Percentiles rank a stretch among this genome's conserved stretches.
phyloP scores from a whole-genome alignment of 1,140 invertebrate genomes.

The honey bee (Apis mellifera) region DNA sequence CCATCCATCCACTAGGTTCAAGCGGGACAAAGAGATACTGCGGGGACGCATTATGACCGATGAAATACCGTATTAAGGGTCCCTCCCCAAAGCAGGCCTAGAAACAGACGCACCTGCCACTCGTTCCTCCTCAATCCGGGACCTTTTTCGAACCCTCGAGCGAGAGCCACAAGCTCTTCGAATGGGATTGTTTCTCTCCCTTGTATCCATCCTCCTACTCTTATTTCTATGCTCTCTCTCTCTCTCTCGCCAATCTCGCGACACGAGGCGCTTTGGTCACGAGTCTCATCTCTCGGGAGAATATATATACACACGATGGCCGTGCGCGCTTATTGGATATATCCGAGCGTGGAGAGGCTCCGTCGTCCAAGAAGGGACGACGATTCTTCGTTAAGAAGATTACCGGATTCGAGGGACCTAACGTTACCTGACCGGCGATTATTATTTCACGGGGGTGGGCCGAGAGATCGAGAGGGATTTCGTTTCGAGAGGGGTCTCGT shows the following conservation, averaged over 20 bases:
- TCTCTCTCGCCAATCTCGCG: not conserved
- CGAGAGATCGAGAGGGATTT: not conserved
- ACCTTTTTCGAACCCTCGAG: slow-evolving; percentile 37
- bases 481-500: not conserved
- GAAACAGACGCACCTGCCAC: slow-evolving; percentile 66
- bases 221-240: not conserved
- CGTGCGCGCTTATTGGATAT: slow-evolving; percentile 63
- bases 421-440: slow-evolving; percentile 21
- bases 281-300: slow-evolving; percentile 67
- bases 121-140: slow-evolving; percentile 47
- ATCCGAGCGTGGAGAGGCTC: slow-evolving; percentile 39
- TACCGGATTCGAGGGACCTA: slow-evolving; percentile 28
- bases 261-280: slow-evolving; percentile 37
- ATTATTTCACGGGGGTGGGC: slow-evolving; percentile 21
- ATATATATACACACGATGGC: slow-evolving; percentile 58
- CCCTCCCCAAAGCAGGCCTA: slow-evolving; percentile 19
- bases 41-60: slow-evolving; percentile 60
- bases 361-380: slow-evolving; percentile 40
- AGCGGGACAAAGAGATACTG: slow-evolving; percentile 23
- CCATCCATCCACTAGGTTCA: slow-evolving; percentile 18
- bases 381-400: slow-evolving; percentile 64
- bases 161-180: not conserved
- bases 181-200: slow-evolving; percentile 55
- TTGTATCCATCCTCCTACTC: not conserved
- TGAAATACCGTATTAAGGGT: slow-evolving; percentile 65